Conservation (phyloP, 2,113 vertebrate genomes). For the Pica pica region DNA sequence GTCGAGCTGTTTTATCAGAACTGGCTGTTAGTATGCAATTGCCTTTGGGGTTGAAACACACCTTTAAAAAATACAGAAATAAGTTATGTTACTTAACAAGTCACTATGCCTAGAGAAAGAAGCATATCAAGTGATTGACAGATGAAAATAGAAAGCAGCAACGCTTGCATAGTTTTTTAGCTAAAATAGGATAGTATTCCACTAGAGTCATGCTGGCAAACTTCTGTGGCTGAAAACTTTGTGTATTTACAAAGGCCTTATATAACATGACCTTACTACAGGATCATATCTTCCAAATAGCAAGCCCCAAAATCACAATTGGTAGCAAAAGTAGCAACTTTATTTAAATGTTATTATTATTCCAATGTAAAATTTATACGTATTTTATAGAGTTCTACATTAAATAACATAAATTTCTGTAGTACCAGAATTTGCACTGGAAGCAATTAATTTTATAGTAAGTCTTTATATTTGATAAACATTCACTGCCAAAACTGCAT, state of each 20-base stretch:
- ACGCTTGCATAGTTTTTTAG: background rate
- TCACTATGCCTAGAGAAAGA: background rate
- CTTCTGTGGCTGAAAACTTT: background rate
- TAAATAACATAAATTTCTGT: background rate
- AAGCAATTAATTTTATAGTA: background rate
- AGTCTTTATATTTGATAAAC: background rate
- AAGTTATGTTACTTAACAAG: background rate
- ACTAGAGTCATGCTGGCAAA: background rate
- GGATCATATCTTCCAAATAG: background rate
- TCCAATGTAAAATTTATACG: background rate
- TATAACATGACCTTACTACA: background rate
- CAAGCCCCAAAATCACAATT: background rate
- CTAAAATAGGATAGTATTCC: background rate
- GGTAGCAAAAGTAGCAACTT: background rate
- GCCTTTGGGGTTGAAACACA: conserved; percentile 93
- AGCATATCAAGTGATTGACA: background rate
- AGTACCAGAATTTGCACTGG: background rate
- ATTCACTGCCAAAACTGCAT: background rate
- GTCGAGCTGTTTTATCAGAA: conserved; percentile 87
- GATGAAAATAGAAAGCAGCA: background rate
- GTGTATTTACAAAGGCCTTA: background rate
- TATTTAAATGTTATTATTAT: background rate
- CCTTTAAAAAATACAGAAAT: conserved; percentile 64
- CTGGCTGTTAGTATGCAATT: conserved; percentile 87
- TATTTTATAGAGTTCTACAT: background rate